phyloP scores from a whole-genome alignment of 92 coral and sea anemone species.

The Isaurus tuberculatus region DNA sequence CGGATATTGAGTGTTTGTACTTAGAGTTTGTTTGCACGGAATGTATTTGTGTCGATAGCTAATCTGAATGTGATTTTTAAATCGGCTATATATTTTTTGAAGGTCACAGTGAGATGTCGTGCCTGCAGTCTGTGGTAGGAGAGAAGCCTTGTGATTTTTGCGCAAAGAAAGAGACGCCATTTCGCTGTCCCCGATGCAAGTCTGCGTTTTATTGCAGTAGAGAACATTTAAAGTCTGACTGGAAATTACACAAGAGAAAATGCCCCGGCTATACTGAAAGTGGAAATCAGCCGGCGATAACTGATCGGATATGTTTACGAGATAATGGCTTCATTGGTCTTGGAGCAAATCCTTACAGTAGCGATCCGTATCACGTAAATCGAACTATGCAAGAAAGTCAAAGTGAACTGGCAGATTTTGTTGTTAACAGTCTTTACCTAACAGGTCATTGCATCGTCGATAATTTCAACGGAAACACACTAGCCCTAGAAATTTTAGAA shows the following conservation, averaged over 20 bases:
- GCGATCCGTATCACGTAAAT: constrained; percentile 43
- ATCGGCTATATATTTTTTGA: background rate
- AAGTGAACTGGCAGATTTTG: constrained; percentile 39
- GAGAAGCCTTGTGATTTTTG: constrained; percentile 32
- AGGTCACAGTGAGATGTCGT: constrained; percentile 34
- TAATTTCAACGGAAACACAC: constrained; percentile 32
- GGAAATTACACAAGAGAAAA: constrained; percentile 45
- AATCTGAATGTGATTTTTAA: constrained; percentile 26
- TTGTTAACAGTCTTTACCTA: constrained; percentile 41
- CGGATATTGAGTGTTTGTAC: background rate
- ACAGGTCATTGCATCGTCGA: constrained; percentile 47
- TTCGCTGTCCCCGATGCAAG: constrained; percentile 44
- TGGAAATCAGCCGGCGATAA: constrained; percentile 42
- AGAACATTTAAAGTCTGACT: constrained; percentile 40
- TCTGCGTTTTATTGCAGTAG: constrained; percentile 42
- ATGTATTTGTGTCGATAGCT: background rate
- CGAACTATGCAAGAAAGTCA: constrained; percentile 43
- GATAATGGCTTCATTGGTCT: constrained; percentile 39
- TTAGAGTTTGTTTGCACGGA: background rate
- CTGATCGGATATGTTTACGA: constrained; percentile 44
- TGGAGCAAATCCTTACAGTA: constrained; percentile 45
- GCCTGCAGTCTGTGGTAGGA: constrained; percentile 4
- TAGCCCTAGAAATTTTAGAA: constrained; percentile 42
- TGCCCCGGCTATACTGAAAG: constrained; percentile 27
- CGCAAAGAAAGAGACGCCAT: constrained; percentile 39